Percentiles rank a stretch among this genome's conserved stretches.
phyloP scores from a whole-genome alignment of 1,140 invertebrate species.

The Mesaphorura yosii region DNA sequence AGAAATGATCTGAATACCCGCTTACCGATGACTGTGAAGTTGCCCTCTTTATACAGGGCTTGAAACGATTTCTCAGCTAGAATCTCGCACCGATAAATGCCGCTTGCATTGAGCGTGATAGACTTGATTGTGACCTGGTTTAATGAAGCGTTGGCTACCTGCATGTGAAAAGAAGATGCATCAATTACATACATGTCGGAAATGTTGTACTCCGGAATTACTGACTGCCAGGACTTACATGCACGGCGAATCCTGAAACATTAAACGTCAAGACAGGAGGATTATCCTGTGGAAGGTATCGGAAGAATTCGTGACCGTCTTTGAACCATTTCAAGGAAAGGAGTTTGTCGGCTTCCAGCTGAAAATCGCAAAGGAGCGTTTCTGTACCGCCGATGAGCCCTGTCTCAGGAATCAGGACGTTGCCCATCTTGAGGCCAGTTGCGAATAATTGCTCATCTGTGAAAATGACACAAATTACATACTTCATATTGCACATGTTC shows the following conservation, averaged over 20 bases:
- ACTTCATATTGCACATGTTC: no score
- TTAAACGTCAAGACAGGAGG: neutral
- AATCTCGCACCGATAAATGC: constrained; percentile 60
- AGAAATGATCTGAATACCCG: neutral
- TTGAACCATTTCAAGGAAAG: constrained; percentile 17
- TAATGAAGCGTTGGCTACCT: neutral
- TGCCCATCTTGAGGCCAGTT: constrained; percentile 13
- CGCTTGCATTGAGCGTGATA: constrained; percentile 53
- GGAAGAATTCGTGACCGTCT: constrained; percentile 1
- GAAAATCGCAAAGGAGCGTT: constrained; percentile 5
- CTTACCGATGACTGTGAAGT: neutral
- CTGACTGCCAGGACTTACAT: neutral
- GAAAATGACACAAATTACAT: no score
- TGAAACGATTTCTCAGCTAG: constrained; percentile 49
- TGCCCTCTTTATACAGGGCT: neutral
- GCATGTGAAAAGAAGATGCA: neutral
- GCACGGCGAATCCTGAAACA: neutral
- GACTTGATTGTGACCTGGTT: constrained; percentile 47
- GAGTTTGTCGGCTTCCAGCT: constrained; percentile 11
- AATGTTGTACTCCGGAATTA: neutral
- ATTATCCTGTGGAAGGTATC: neutral
- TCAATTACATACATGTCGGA: no score
- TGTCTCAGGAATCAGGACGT: constrained; percentile 5
- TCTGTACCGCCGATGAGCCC: neutral
- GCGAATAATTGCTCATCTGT: no score